These are phyloP conservation scores for Euleptes europaea DNA, from an alignment of 2,113 vertebrate genomes.

Conservation along the genomic window DNA sequence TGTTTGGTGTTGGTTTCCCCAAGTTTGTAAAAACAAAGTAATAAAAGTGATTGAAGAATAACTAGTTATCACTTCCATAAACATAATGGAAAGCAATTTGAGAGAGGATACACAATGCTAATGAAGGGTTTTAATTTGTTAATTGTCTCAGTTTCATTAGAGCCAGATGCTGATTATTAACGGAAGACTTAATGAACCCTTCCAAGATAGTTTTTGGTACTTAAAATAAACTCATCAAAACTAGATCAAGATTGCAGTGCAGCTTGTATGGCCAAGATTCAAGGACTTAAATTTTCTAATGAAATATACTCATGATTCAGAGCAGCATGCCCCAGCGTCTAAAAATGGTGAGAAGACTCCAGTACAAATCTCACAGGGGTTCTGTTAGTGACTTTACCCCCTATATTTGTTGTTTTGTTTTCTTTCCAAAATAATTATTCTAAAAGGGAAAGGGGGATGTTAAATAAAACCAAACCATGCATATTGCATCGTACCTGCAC, in stretches of 20 bases:
- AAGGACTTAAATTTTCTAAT: too few species aligned
- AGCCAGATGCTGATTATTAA: conserved; percentile 68
- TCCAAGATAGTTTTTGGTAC: conserved; percentile 56
- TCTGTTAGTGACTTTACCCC: too few species aligned
- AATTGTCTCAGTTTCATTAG: conserved; percentile 71
- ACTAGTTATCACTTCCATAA: conserved; percentile 65
- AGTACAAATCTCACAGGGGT: too few species aligned
- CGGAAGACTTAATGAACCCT: conserved; percentile 64
- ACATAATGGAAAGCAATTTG: conserved; percentile 60
- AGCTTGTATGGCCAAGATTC: too few species aligned
- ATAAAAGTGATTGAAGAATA: conserved; percentile 53
- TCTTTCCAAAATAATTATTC: too few species aligned
- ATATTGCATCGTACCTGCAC: conserved; percentile 1
- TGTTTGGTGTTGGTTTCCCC: conserved; percentile 25
- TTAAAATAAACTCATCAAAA: conserved; percentile 62
- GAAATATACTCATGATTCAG: too few species aligned
- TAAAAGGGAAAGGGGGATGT: conserved; percentile 15
- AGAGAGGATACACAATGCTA: conserved; percentile 67
- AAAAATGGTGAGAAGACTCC: too few species aligned
- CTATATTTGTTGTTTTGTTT: too few species aligned
- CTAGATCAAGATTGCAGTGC: not conserved
- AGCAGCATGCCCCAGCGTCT: too few species aligned
- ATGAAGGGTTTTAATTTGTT: conserved; percentile 73
- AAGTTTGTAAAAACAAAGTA: conserved; percentile 26
- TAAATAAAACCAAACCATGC: conserved; percentile 43